Percentiles rank a stretch among this genome's conserved stretches.
These are phyloP conservation scores for Microctonus brassicae DNA, from an alignment of 2,888 invertebrate species.

Conservation along the genomic window DNA sequence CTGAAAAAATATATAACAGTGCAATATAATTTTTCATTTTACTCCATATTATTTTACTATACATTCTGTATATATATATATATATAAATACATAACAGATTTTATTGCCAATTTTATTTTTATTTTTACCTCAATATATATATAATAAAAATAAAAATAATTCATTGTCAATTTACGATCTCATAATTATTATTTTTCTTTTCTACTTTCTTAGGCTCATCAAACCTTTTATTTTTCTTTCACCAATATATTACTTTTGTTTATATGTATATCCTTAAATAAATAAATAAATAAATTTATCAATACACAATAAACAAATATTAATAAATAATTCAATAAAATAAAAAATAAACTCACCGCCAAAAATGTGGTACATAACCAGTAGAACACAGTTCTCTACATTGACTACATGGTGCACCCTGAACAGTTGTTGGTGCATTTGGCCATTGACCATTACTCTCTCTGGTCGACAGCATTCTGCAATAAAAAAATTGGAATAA, in stretches of 20 bases:
- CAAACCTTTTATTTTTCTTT: not conserved
- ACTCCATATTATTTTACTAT: too few relatives aligned
- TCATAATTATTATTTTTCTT: not conserved
- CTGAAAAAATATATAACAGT: not conserved
- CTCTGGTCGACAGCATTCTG: constrained; percentile 65
- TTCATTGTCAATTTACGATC: not conserved
- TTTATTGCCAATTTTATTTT: not conserved
- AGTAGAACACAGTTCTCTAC: constrained; percentile 65
- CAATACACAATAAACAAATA: too few relatives aligned
- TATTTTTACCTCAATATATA: not conserved
- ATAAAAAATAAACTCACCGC: constrained; percentile 58
- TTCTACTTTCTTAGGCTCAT: not conserved
- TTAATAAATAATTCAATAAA: not conserved
- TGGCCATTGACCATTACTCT: constrained; percentile 39
- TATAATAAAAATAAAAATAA: not conserved
- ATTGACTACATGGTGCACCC: constrained; percentile 66
- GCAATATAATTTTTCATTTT: not conserved
- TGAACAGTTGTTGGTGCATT: constrained; percentile 45
- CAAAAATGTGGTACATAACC: constrained; percentile 68
- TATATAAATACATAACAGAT: not conserved
- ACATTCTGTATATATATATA: not conserved
- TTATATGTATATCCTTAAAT: not conserved
- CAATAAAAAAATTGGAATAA: constrained; percentile 38
- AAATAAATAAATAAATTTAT: too few relatives aligned
- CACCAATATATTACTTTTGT: not conserved